Conservation (phyloP, 2,888 invertebrate genomes). For the Zaprionus obscuricornis region DNA sequence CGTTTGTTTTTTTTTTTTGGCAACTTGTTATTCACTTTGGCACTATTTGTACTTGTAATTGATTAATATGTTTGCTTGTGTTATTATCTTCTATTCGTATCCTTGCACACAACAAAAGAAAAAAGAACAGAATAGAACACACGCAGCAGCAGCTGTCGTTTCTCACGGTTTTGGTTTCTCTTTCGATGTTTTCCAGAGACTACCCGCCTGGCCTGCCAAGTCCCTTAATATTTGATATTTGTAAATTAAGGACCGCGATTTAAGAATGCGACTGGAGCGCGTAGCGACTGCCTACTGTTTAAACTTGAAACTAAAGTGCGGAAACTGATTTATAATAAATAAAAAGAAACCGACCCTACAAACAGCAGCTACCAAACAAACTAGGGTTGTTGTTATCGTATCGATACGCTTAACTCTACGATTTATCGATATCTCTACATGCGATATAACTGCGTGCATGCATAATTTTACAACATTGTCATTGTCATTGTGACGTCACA, state of each 20-base stretch:
- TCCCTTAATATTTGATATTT: conserved; percentile 33
- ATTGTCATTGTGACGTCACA: no score
- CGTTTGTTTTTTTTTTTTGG: conserved; percentile 47
- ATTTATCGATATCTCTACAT: conserved; percentile 32
- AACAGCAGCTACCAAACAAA: conserved; percentile 58
- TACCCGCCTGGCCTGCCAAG: conserved; percentile 20
- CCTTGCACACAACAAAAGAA: conserved; percentile 51
- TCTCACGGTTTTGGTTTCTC: conserved; percentile 77
- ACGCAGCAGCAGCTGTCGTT: conserved; percentile 74
- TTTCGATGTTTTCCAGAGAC: conserved; percentile 49
- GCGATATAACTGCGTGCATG: no score
- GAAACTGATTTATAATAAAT: conserved; percentile 74
- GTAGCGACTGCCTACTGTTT: conserved; percentile 65
- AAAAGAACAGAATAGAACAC: conserved; percentile 34
- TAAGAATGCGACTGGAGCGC: conserved; percentile 51
- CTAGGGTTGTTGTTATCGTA: conserved; percentile 58
- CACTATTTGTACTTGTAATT: conserved; percentile 49
- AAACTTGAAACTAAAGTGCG: conserved; percentile 58
- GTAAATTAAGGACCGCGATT: conserved; percentile 25
- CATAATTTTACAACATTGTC: no score
- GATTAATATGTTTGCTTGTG: no score
- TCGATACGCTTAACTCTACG: conserved; percentile 27
- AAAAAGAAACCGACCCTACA: conserved; percentile 63
- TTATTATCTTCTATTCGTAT: conserved; percentile 40
- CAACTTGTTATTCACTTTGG: conserved; percentile 71